phyloP scores from a whole-genome alignment of 2,888 invertebrate species.

The Gisinianus flammeolus region DNA sequence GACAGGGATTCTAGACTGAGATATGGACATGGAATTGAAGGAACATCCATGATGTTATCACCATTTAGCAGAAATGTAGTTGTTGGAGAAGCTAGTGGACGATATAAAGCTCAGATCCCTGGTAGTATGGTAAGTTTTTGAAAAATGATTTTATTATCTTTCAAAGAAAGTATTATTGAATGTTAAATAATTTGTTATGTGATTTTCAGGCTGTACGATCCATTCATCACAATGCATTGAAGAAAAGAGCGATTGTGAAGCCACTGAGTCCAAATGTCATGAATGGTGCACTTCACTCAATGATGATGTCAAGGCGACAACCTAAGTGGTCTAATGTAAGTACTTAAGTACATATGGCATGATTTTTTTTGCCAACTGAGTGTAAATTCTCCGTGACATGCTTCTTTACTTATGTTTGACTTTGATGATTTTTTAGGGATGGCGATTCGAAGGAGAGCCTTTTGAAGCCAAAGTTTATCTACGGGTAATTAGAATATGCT shows the following conservation, averaged over 20 bases:
- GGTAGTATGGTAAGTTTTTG: slow-evolving; percentile 32
- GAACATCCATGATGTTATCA: background rate
- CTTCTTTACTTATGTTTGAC: background rate
- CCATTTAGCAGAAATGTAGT: background rate
- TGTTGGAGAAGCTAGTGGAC: slow-evolving; percentile 24
- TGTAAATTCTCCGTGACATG: background rate
- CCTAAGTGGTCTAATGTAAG: slow-evolving; percentile 79
- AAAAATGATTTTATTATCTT: too few species aligned
- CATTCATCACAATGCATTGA: slow-evolving; percentile 47
- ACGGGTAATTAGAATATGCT: slow-evolving; percentile 69
- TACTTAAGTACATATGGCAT: background rate
- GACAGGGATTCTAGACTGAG: slow-evolving; percentile 10
- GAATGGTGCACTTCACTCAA: slow-evolving; percentile 52
- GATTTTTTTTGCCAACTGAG: background rate
- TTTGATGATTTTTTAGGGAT: slow-evolving; percentile 66
- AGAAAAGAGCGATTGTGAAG: slow-evolving; percentile 57
- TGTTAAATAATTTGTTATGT: background rate
- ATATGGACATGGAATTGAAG: slow-evolving; percentile 17
- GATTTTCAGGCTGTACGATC: slow-evolving; percentile 44
- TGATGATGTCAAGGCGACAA: slow-evolving; percentile 44
- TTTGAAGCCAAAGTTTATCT: slow-evolving; percentile 84
- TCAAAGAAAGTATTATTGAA: background rate
- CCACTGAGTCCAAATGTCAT: slow-evolving; percentile 54
- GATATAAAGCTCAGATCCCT: slow-evolving; percentile 28
- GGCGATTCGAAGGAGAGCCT: slow-evolving; percentile 87